Evolutionary conservation across 1,140 invertebrate species (phyloP).

Genomic region (Globodera ellingtonae): DNA sequence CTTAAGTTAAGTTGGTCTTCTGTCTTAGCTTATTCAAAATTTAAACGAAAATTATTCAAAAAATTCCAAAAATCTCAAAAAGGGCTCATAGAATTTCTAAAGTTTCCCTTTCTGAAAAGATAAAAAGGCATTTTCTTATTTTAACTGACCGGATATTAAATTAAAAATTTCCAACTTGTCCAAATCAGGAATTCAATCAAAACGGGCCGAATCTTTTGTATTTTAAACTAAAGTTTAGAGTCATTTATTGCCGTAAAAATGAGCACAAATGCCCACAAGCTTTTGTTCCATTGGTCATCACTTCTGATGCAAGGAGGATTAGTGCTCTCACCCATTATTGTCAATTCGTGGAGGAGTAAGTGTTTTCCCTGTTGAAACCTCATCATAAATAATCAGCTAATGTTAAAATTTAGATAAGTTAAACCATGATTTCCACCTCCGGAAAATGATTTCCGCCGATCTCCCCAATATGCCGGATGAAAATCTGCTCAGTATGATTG

Average conservation of each 20-base stretch:
- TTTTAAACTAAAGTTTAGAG: too few relatives aligned
- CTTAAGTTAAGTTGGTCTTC: too few relatives aligned
- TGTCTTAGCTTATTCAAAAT: too few relatives aligned
- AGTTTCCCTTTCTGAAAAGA: too few relatives aligned
- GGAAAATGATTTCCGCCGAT: conserved; percentile 11
- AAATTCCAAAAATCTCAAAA: too few relatives aligned
- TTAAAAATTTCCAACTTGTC: too few relatives aligned
- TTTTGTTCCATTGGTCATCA: not conserved
- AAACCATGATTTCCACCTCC: not conserved
- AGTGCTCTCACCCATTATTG: not conserved
- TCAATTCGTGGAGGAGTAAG: not conserved
- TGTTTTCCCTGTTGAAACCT: not conserved
- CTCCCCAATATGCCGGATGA: conserved; percentile 12
- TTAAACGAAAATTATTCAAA: too few relatives aligned
- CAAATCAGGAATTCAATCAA: too few relatives aligned
- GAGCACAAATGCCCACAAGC: not conserved
- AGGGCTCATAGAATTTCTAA: too few relatives aligned
- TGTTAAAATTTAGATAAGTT: not conserved
- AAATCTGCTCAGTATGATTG: conserved; percentile 7
- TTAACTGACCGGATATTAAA: too few relatives aligned
- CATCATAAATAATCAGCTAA: not conserved
- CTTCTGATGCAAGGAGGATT: not conserved
- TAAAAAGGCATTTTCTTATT: too few relatives aligned
- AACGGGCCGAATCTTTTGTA: too few relatives aligned
- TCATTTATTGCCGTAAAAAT: not conserved